Base-by-base conservation (phyloP, 2,113 vertebrate species). In the Triplophysa siluroides region DNA sequence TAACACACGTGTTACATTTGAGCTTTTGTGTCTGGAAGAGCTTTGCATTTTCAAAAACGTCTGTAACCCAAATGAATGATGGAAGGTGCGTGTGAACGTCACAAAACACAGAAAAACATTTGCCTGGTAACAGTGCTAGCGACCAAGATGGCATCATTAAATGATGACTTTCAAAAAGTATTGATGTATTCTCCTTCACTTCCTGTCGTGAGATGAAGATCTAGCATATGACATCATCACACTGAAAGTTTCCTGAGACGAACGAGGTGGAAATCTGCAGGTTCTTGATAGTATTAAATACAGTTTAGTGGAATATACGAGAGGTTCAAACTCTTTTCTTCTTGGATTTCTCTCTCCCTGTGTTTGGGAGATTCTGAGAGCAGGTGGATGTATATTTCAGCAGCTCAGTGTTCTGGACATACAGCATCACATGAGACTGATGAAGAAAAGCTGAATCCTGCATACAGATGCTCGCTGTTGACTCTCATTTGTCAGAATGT, bases 391-490 rank as follows among this genome's bases (percentile, higher is more conserved):
- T 73, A 86, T 83, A 84, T 81, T 83, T 84, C 73, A 84, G 50
- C 78, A 84, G 80, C 67, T 71, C 54, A 43, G 81, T 65, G 73
- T 64, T 38, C 67, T 24, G 38, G 63, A 26, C 29, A 13, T 24
- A 47, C 26, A 65, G 71, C 23, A 79, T 4, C 1, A 26, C 11
- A 61, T 72, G 50, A 79, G 26, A 56, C 21, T 0, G 9, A 54
- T 11, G 9, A 47, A 58, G 76, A 21, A 19, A 72, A 63, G 33
- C 8, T 64, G 78, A 75, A 80, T 84, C 82, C 64, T 61, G 72
- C 74, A 71, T 68, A 76, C 86, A 87, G 84, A 86, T 87, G 82
- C 79, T 84, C 68, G 79, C 84, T 83, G 83, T 85, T 84, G 86
- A 83, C 82, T 87, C 73, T 62, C 73, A 84, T 87, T 87, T 84